These are phyloP conservation scores for Tetramorium alpestre DNA, from an alignment of 1,140 invertebrate species.

Conservation along the genomic window DNA sequence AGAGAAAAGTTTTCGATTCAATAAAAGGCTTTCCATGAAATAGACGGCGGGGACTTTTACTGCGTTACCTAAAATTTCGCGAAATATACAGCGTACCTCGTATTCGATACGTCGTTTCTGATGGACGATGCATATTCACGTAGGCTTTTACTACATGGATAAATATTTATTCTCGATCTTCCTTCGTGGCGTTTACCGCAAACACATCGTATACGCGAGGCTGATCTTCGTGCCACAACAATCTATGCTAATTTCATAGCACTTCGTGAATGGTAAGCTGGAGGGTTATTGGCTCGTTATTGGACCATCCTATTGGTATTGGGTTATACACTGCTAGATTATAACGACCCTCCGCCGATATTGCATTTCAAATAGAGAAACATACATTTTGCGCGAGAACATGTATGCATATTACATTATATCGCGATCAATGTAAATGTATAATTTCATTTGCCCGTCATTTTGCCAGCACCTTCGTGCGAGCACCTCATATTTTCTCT, in stretches of 20 bases:
- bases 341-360: constrained; percentile 65
- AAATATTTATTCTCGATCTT: constrained; percentile 59
- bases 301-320: constrained; percentile 65
- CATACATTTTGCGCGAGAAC: constrained; percentile 52
- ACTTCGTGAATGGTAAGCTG: constrained; percentile 69
- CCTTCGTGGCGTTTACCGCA: constrained; percentile 60
- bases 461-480: not conserved
- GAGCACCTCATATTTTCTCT: not conserved
- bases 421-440: constrained; percentile 48
- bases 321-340: constrained; percentile 66
- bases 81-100: constrained; percentile 25
- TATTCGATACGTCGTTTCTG: constrained; percentile 8
- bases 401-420: constrained; percentile 37
- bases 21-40: constrained; percentile 13
- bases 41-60: not conserved
- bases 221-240: constrained; percentile 68
- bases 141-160: constrained; percentile 32
- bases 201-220: constrained; percentile 67
- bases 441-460: constrained; percentile 23
- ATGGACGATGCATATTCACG: constrained; percentile 42
- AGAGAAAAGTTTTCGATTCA: constrained; percentile 3
- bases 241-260: constrained; percentile 74
- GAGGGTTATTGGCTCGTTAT: constrained; percentile 73
- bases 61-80: constrained; percentile 22
- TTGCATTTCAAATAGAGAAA: constrained; percentile 71